Conservation (phyloP, 1,140 invertebrate genomes). For the Drosophila tristis region DNA sequence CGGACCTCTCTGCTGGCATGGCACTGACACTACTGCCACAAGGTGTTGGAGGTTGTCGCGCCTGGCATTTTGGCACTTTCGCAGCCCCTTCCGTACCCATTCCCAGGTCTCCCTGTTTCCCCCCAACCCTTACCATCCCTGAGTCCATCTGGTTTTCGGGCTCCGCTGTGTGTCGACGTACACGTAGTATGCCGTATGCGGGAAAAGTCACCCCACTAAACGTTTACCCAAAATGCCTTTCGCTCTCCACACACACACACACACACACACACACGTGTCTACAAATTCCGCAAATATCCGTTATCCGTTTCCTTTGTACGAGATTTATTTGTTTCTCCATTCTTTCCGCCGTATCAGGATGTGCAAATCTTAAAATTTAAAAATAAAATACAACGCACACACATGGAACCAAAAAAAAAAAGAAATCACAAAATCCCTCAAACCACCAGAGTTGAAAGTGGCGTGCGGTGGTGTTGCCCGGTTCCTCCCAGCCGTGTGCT, state of each 20-base stretch:
- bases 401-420: constrained; percentile 5
- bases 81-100: constrained; percentile 23
- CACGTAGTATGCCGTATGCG: constrained; percentile 29
- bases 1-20: no score
- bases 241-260: constrained; percentile 66
- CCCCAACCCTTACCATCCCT: background rate
- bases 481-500: background rate
- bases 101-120: constrained; percentile 14
- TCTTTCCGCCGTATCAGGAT: constrained; percentile 54
- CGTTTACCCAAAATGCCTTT: constrained; percentile 59
- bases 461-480: background rate
- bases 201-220: constrained; percentile 62
- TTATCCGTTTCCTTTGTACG: constrained; percentile 77
- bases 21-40: constrained; percentile 4
- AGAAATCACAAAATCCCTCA: constrained; percentile 26
- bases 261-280: constrained; percentile 77
- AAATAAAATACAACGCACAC: constrained; percentile 53
- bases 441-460: constrained; percentile 23
- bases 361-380: constrained; percentile 77
- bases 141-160: background rate
- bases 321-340: constrained; percentile 69
- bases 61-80: constrained; percentile 79
- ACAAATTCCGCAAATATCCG: constrained; percentile 80
- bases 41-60: constrained; percentile 77
- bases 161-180: constrained; percentile 7